phyloP scores from a whole-genome alignment of 2,888 invertebrate species.

The Oxyteleia sp. region DNA sequence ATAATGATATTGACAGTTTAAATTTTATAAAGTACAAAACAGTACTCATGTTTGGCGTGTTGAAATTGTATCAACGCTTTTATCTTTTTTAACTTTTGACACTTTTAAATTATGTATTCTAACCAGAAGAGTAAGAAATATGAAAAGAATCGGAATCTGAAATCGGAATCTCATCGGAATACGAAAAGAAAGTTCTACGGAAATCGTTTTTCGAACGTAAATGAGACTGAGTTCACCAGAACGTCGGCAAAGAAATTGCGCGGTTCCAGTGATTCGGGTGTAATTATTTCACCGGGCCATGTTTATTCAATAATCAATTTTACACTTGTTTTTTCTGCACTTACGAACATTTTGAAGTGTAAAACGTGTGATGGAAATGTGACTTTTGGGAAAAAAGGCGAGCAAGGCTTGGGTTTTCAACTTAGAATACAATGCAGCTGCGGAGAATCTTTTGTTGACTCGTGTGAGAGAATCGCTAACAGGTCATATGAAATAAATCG shows the following conservation, averaged over 20 bases:
- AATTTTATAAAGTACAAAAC: no score
- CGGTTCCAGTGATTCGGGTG: slow-evolving; percentile 88
- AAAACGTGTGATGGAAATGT: slow-evolving; percentile 21
- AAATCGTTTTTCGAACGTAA: slow-evolving; percentile 6
- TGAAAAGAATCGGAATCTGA: no score
- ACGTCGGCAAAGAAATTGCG: slow-evolving; percentile 72
- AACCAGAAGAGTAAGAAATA: no score
- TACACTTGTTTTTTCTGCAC: slow-evolving; percentile 14
- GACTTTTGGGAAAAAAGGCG: slow-evolving; percentile 14
- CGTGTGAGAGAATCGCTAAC: neutral
- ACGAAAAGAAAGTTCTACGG: neutral
- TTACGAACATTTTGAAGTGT: slow-evolving; percentile 8
- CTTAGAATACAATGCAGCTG: neutral
- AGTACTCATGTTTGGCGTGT: no score
- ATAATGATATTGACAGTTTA: no score
- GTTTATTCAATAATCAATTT: no score
- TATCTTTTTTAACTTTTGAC: no score
- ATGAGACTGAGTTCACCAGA: neutral
- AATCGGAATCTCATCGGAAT: no score
- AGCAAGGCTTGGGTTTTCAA: neutral
- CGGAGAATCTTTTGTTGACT: neutral
- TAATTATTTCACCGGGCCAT: neutral
- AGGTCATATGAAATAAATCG: neutral
- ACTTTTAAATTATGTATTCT: no score
- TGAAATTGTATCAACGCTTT: no score